These are phyloP conservation scores for Ischnus inquisitorius DNA, from an alignment of 2,888 invertebrate species.

Conservation along the genomic window DNA sequence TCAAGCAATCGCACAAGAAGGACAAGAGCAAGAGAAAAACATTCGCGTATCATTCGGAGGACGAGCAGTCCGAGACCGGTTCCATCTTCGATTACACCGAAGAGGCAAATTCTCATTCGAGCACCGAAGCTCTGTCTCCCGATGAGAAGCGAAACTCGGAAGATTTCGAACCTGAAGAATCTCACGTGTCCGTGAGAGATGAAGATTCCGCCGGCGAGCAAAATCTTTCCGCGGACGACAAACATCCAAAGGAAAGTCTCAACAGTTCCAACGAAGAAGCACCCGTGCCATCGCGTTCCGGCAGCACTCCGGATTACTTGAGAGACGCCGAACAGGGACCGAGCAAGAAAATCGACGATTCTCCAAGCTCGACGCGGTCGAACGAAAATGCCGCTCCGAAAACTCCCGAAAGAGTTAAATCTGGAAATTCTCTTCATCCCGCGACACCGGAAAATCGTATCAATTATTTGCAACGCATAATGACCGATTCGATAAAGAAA, in stretches of 20 bases:
- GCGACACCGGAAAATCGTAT: conserved; percentile 79
- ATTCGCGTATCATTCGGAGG: conserved; percentile 70
- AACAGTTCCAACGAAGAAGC: conserved; percentile 14
- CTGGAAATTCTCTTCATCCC: conserved; percentile 47
- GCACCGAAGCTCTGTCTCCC: neutral
- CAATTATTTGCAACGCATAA: conserved; percentile 74
- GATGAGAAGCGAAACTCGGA: conserved; percentile 29
- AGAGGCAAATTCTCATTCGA: conserved; percentile 28
- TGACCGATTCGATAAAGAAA: conserved; percentile 80
- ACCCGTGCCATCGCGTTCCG: neutral
- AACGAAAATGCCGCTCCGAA: neutral
- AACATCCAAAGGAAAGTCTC: neutral
- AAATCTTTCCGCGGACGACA: conserved; percentile 2
- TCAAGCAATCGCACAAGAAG: conserved; percentile 72
- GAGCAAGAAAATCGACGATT: neutral
- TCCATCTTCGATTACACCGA: conserved; percentile 72
- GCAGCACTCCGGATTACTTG: neutral
- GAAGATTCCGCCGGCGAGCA: conserved; percentile 52
- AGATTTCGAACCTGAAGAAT: conserved; percentile 30
- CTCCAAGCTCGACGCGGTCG: neutral
- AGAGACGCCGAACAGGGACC: neutral
- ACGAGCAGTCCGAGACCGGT: conserved; percentile 74
- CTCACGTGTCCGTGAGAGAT: conserved; percentile 10
- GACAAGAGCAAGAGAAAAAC: conserved; percentile 70
- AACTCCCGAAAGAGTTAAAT: conserved; percentile 28